phyloP scores from a whole-genome alignment of 2,888 invertebrate species.

The Lepetodrilus schrolli region DNA sequence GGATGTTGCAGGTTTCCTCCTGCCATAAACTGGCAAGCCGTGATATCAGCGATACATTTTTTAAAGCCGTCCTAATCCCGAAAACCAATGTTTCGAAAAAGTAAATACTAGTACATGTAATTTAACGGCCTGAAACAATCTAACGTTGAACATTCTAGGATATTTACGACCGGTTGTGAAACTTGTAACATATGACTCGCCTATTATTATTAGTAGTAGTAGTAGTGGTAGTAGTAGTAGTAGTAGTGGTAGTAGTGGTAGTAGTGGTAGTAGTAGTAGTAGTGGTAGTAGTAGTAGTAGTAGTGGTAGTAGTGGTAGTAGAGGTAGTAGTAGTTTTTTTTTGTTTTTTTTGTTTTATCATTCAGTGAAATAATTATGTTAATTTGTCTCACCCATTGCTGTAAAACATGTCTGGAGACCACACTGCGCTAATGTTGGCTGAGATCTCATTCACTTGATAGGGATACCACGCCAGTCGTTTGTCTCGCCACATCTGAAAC shows the following conservation, averaged over 20 bases:
- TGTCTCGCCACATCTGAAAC: slow-evolving; percentile 39
- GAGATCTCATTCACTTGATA: slow-evolving; percentile 37
- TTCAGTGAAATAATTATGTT: not conserved
- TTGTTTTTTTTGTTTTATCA: not conserved
- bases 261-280: slow-evolving; percentile 10
- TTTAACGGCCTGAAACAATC: no score
- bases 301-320: not conserved
- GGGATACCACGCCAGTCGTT: slow-evolving; percentile 43
- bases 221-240: slow-evolving; percentile 11
- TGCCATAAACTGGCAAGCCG: no score
- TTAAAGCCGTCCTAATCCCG: no score
- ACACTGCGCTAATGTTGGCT: slow-evolving; percentile 31
- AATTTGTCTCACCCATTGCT: slow-evolving; percentile 29
- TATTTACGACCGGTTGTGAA: no score
- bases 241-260: slow-evolving; percentile 26
- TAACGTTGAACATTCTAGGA: no score
- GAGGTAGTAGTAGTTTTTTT: not conserved
- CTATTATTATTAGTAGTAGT: no score
- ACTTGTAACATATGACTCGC: not conserved
- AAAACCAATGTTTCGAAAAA: no score
- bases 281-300: slow-evolving; percentile 21
- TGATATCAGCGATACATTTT: no score
- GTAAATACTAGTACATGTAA: no score
- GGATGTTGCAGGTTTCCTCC: no score
- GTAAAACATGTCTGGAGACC: slow-evolving; percentile 40